Percentiles rank a stretch among this genome's conserved stretches.
Conservation (phyloP, 35 echinoderm and acorn worm genomes). For the Apostichopus japonicus region DNA sequence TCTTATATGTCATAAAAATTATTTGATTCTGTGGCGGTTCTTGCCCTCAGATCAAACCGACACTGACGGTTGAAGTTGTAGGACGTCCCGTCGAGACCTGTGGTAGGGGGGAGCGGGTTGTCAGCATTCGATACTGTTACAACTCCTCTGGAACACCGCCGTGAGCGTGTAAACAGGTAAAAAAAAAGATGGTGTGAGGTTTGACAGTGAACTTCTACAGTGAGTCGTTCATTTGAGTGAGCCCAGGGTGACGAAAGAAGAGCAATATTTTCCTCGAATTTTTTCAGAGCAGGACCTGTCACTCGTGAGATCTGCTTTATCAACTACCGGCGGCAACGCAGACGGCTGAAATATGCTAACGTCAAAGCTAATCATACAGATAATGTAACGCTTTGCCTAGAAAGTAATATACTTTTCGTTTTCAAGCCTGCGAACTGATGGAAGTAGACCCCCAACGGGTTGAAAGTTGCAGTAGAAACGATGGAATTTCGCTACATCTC, state of each 20-base stretch:
- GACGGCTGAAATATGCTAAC: not conserved
- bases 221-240: not conserved
- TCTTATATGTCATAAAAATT: not conserved
- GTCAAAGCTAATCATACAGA: not conserved
- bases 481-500: too few species aligned
- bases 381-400: too few species aligned
- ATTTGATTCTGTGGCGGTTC: not conserved
- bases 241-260: slow-evolving; percentile 3
- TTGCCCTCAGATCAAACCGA: not conserved
- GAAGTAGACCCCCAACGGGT: too few species aligned
- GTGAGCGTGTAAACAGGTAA: slow-evolving; percentile 13
- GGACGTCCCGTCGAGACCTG: not conserved
- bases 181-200: not conserved
- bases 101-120: not conserved
- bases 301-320: not conserved
- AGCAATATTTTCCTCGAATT: not conserved
- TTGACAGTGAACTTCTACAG: not conserved
- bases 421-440: too few species aligned
- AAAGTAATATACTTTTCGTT: too few species aligned
- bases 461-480: too few species aligned
- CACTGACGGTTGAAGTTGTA: not conserved
- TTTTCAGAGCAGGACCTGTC: not conserved
- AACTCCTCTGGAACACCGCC: not conserved
- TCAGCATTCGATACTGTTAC: slow-evolving; percentile 9
- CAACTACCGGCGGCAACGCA: not conserved